These are phyloP conservation scores for Diabrotica virgifera DNA, from an alignment of 1,140 invertebrate genomes.

Conservation along the genomic window DNA sequence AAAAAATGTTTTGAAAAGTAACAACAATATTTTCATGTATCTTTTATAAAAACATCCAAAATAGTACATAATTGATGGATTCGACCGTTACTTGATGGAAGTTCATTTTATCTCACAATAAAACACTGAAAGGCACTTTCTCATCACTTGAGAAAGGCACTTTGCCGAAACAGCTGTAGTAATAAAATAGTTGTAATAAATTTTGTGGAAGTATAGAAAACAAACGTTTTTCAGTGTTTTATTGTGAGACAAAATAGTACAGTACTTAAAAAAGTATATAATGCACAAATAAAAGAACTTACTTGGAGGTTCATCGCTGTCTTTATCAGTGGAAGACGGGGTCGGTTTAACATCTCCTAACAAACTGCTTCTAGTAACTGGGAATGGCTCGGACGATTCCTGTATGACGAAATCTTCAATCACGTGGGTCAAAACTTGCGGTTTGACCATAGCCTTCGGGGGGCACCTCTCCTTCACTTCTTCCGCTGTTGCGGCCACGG, in stretches of 20 bases:
- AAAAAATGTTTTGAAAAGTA: no score
- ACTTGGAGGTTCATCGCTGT: conserved; percentile 71
- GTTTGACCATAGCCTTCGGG: conserved; percentile 94
- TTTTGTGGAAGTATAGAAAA: no score
- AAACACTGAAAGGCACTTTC: no score
- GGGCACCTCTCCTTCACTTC: conserved; percentile 56
- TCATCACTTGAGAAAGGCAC: no score
- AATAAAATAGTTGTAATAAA: no score
- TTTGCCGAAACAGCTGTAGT: no score
- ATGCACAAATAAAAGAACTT: conserved; percentile 44
- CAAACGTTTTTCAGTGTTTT: no score
- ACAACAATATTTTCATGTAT: background rate
- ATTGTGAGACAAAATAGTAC: no score
- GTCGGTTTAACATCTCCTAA: conserved; percentile 49
- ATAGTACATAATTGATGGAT: no score
- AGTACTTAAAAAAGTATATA: background rate
- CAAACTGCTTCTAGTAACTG: conserved; percentile 66
- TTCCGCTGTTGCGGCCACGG: conserved; percentile 51
- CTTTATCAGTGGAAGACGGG: conserved; percentile 52
- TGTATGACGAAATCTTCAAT: conserved; percentile 97
- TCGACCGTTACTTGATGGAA: no score
- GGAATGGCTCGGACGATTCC: conserved; percentile 87
- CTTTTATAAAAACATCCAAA: background rate
- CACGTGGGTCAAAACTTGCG: conserved; percentile 92
- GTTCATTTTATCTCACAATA: no score